Evolutionary conservation across 2,113 vertebrate species (phyloP).

Genomic region (Pycnonotus jocosus): DNA sequence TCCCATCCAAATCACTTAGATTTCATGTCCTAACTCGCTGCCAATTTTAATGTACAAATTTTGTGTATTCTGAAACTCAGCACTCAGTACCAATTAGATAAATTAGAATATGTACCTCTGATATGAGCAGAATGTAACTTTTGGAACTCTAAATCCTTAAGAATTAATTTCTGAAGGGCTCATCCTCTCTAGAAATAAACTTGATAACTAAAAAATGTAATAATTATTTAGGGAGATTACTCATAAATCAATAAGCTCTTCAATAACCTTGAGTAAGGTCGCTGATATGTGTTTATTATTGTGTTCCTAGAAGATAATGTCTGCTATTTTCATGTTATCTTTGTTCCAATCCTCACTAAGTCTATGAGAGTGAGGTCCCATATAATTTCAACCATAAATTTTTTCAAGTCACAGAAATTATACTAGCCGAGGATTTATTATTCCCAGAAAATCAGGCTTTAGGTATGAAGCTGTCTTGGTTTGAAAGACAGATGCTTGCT

Average conservation of each 20-base stretch:
- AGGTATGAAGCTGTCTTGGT: background rate
- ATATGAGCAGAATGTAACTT: background rate
- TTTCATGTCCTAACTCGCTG: background rate
- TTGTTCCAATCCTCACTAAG: background rate
- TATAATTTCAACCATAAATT: background rate
- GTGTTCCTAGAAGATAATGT: background rate
- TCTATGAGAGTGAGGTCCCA: background rate
- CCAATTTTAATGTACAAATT: background rate
- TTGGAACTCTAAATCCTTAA: background rate
- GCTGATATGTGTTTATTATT: background rate
- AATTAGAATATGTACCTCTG: background rate
- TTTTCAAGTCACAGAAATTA: background rate
- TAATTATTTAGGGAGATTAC: background rate
- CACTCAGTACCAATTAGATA: background rate
- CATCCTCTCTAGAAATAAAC: background rate
- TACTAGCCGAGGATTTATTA: background rate
- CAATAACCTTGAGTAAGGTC: background rate
- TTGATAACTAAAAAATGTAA: background rate
- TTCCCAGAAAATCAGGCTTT: background rate
- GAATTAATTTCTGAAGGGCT: background rate
- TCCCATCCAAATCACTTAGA: background rate
- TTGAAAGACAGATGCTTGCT: background rate
- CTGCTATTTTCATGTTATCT: background rate
- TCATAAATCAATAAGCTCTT: background rate
- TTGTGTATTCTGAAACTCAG: background rate